phyloP scores from a whole-genome alignment of 2,888 invertebrate species.

The Elysia crispata region DNA sequence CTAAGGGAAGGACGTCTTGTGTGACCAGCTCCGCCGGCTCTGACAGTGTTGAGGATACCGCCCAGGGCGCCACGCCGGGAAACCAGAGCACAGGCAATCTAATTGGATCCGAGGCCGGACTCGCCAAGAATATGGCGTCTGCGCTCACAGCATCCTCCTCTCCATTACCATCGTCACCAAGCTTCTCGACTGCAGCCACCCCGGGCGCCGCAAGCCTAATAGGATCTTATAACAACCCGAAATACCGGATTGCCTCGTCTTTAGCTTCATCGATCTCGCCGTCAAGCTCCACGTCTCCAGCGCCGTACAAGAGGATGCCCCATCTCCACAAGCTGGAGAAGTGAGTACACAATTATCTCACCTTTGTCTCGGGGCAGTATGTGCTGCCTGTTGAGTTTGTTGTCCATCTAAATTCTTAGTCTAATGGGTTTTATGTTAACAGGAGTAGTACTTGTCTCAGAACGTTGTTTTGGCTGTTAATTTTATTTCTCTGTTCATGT shows the following conservation, averaged over 20 bases:
- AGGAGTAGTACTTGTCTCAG: too few species aligned
- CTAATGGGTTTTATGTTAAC: too few species aligned
- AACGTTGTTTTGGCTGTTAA: background rate
- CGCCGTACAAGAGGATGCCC: constrained; percentile 18
- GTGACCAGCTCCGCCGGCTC: background rate
- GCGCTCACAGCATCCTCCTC: background rate
- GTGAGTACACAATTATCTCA: constrained; percentile 13
- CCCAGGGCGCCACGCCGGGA: background rate
- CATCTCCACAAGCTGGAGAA: constrained; percentile 44
- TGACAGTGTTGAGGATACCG: background rate
- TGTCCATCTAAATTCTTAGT: too few species aligned
- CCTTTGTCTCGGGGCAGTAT: background rate
- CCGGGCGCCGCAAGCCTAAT: too few species aligned
- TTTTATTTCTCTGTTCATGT: background rate
- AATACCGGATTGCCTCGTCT: too few species aligned
- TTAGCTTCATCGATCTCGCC: too few species aligned
- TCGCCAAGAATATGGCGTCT: background rate
- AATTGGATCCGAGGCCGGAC: constrained; percentile 20
- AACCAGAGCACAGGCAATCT: background rate
- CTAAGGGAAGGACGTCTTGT: background rate
- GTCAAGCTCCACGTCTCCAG: background rate
- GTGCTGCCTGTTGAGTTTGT: too few species aligned
- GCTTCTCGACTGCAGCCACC: too few species aligned
- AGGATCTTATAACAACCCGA: too few species aligned
- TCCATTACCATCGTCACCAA: background rate